A percentile compares a stretch with the other conserved stretches of the same genome.
phyloP scores from a whole-genome alignment of 2,113 vertebrate species.

The Pterocles gutturalis region DNA sequence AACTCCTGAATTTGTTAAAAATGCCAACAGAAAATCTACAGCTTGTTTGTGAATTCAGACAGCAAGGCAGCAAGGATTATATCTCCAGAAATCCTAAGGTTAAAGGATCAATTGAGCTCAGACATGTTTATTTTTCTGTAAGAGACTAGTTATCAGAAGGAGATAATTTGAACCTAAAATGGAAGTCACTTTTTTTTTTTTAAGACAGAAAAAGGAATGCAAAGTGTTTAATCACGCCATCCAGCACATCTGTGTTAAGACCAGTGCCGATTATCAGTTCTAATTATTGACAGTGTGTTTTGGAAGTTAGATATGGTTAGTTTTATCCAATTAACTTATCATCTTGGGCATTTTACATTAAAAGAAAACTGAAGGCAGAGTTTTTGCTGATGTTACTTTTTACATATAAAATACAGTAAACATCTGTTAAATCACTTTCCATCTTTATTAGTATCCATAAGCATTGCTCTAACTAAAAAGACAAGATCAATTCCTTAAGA shows the following conservation, averaged over 20 bases:
- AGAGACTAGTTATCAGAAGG: slow-evolving; percentile 43
- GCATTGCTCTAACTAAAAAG: background rate
- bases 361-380: background rate
- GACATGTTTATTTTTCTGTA: slow-evolving; percentile 48
- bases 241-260: background rate
- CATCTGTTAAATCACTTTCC: background rate
- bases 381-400: background rate
- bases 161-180: slow-evolving; percentile 51
- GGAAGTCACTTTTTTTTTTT: background rate
- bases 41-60: slow-evolving; percentile 6
- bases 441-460: background rate
- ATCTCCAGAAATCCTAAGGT: slow-evolving; percentile 11
- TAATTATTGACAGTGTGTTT: background rate
- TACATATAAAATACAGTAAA: background rate
- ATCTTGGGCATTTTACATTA: background rate
- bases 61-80: background rate
- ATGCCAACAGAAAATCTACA: background rate
- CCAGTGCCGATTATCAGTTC: background rate
- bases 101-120: slow-evolving; percentile 40
- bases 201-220: slow-evolving; percentile 12
- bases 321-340: background rate
- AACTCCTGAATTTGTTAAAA: background rate
- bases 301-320: background rate
- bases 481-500: background rate
- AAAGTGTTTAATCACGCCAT: background rate